Conservation (phyloP, 2,113 vertebrate species). For the Charina bottae region DNA sequence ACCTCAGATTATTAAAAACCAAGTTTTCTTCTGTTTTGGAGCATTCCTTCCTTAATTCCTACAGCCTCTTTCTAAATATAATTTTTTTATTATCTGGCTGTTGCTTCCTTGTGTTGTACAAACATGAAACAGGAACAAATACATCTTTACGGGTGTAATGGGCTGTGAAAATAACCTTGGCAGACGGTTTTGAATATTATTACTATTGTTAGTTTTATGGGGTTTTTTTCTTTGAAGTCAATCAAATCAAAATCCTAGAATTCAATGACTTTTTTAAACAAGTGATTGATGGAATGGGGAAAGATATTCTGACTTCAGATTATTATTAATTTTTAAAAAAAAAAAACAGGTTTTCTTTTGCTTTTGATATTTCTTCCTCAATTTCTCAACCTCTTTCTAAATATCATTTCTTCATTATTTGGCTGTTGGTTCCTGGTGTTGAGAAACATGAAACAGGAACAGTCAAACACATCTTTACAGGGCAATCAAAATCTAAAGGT, state of each 20-base stretch:
- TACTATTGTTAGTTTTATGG: background rate
- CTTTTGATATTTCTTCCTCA: background rate
- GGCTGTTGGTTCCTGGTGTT: background rate
- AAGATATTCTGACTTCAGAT: background rate
- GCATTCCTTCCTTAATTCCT: too few species aligned
- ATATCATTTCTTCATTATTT: background rate
- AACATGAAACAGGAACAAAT: too few species aligned
- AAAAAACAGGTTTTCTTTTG: background rate
- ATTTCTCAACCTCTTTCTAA: background rate
- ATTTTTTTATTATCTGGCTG: too few species aligned
- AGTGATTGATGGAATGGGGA: background rate
- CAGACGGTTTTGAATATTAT: background rate
- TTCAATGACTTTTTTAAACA: background rate
- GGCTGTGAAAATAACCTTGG: too few species aligned
- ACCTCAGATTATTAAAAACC: too few species aligned
- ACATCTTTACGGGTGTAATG: too few species aligned
- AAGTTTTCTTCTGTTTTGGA: too few species aligned
- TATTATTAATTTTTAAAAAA: too few species aligned
- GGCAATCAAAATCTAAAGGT: background rate
- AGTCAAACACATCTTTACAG: slow-evolving; percentile 3
- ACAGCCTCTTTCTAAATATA: too few species aligned
- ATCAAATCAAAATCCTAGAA: background rate
- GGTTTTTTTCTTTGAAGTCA: background rate
- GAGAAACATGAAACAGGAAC: background rate
- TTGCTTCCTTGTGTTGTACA: too few species aligned